Base-by-base conservation (phyloP, 1,140 invertebrate species). In the Drosophila nasuta region DNA sequence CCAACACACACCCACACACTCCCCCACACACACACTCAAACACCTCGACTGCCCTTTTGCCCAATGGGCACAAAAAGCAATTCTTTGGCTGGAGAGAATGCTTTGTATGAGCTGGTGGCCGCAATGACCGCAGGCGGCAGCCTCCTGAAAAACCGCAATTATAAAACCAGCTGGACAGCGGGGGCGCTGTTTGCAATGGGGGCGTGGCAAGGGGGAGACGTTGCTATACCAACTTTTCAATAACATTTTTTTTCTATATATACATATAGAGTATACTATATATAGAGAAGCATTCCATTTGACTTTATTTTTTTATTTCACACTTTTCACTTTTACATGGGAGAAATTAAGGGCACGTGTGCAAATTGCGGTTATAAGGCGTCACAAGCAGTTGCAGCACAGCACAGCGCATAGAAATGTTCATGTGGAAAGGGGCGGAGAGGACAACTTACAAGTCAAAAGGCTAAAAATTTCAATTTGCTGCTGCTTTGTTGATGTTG, bases 81-180 rank as follows among this genome's bases (percentile, higher is more conserved):
- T 76, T 76, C 74, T 60, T 76, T 67, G 54, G 48, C 74, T 41
- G 30, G 38, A 6, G 38, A 6, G 33, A 63, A 62, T 59, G 68
- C 74, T 77, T 77, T 76, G 73, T 71, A 52, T 71, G 46, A 52
- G 43, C 35, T 38, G 28, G 25, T 67, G 56, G 63, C 83, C 83
- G 67, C 79, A 88, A 52, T 88, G 83, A 88, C 83, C 85, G 85
- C 83, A 89, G 81, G 85, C 71, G 59, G 81, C 85, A 81, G 68
- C 52, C 76, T 83, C 67, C 77, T 72, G 80, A 70, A 76, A 78
- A 88, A 89, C 83, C 83, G 85, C 83, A 88, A 88, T 88, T 89
- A 89, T 88, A 80, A 81, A 83, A 65, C 79, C 68, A 74, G 67
- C 68, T 73, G 75, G 67, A 63, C 58, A 25, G 20, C 20, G 20